Evolutionary conservation across 2,797 vertebrate species (phyloP).

Genomic region (Poecilia velifera): DNA sequence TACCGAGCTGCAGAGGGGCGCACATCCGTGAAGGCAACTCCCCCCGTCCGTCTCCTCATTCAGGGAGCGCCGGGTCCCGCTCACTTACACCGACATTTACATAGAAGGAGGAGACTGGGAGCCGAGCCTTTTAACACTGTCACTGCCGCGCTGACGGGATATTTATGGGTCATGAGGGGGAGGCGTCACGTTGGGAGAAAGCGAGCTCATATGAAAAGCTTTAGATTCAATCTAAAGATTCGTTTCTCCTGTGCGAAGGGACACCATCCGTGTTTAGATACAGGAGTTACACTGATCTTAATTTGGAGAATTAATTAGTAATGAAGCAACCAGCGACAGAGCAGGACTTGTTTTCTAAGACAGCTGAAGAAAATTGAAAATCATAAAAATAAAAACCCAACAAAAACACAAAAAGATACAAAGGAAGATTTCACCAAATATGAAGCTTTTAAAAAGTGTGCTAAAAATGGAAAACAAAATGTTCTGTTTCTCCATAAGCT

Average conservation of each 20-base stretch:
- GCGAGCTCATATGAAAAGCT: neutral
- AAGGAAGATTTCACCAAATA: neutral
- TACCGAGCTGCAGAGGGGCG: slow-evolving; percentile 50
- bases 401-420: neutral
- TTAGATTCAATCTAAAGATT: neutral
- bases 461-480: no score
- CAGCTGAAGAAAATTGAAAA: neutral
- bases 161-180: slow-evolving; percentile 11
- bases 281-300: neutral
- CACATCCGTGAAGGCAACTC: slow-evolving; percentile 58
- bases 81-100: slow-evolving; percentile 66
- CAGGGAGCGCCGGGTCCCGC: slow-evolving; percentile 62
- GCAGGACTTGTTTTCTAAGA: neutral
- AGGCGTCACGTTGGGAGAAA: neutral
- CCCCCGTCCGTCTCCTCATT: slow-evolving; percentile 59
- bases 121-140: slow-evolving; percentile 57
- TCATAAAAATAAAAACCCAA: neutral
- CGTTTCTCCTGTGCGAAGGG: neutral
- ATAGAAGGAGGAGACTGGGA: slow-evolving; percentile 79
- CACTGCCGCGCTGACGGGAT: slow-evolving; percentile 38
- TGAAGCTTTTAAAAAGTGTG: neutral
- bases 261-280: neutral
- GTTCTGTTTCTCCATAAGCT: no score
- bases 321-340: neutral
- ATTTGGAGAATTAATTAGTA: neutral